Base-by-base conservation (phyloP, 2,888 invertebrate genomes). In the Ethmia dodecea region DNA sequence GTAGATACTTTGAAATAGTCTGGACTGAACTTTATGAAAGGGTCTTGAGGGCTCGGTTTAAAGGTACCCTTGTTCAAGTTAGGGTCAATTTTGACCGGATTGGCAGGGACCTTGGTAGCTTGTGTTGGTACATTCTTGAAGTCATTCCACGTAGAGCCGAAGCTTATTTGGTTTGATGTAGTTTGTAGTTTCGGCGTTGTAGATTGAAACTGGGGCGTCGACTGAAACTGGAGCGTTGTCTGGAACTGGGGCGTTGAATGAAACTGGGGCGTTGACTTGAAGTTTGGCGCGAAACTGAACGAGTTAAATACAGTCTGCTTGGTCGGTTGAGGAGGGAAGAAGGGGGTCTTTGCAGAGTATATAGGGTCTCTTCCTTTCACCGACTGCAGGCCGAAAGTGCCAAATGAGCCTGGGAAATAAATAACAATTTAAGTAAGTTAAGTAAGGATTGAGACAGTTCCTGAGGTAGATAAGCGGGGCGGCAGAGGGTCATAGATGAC, bases 371-470 rank as follows among this genome's bases (percentile, higher is more conserved):
- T 71, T 42, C 83, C 83, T 62, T 89, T 88, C 8, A 88, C 69
- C 14, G 87, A 76, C 30, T 88, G 88, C 38, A 89, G 74, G n/a
- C 89, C 89, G 46, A 88, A 89, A 10, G 87, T 80, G 49, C 88
- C 88, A 59, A 90, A 90, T 36, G 89, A 83, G 43, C 90, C 90
- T 71, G 72, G 20, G 74, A 74, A 18, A 11, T 14, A 6, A 26
- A 10, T 3, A 26, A 26, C 6, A 26, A 18, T 18, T 18, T n/a
- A n/a, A 18, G 18, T 18, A 18, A 18, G n/a, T n/a, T n/a, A n/a
- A n/a, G n/a, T n/a, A n/a, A n/a, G n/a, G n/a, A n/a, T n/a, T n/a
- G n/a, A n/a, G n/a, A n/a, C n/a, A n/a, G n/a, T n/a, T n/a, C n/a
- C n/a, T n/a, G n/a, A n/a, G n/a, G n/a, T n/a, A n/a, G n/a, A n/a